Percentiles rank a stretch among this genome's conserved stretches.
Conservation (phyloP, 2,888 invertebrate species). For the Entomobrya proxima region DNA sequence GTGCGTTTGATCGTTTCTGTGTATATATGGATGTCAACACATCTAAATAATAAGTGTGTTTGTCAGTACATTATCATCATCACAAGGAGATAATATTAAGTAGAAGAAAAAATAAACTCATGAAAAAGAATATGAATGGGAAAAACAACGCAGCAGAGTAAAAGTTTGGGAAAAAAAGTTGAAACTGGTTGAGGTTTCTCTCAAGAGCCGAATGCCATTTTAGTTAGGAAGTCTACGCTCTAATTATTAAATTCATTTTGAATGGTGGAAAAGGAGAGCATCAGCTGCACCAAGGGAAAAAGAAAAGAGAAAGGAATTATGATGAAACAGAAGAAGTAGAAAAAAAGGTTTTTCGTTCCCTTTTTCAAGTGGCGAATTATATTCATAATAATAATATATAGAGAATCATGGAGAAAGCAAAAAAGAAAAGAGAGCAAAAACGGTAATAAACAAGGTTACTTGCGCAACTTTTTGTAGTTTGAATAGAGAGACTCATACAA, state of each 20-base stretch:
- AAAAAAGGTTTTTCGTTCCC: slow-evolving; percentile 41
- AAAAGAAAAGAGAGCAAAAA: background rate
- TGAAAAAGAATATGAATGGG: no score
- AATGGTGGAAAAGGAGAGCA: slow-evolving; percentile 52
- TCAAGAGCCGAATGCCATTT: slow-evolving; percentile 72
- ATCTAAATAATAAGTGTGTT: background rate
- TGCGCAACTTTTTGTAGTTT: background rate
- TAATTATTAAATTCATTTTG: slow-evolving; percentile 74
- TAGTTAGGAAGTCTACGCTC: slow-evolving; percentile 74
- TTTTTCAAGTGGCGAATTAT: background rate
- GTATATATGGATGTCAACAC: slow-evolving; percentile 7
- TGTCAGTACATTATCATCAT: background rate
- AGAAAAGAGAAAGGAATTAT: slow-evolving; percentile 20
- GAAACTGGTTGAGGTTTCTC: slow-evolving; percentile 59
- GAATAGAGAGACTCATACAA: background rate
- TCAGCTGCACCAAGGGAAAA: slow-evolving; percentile 56
- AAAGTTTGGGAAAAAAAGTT: slow-evolving; percentile 26
- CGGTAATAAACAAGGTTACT: background rate
- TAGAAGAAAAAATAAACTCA: no score
- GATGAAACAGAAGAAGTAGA: slow-evolving; percentile 15
- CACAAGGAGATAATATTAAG: slow-evolving; percentile 17
- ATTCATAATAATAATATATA: slow-evolving; percentile 12
- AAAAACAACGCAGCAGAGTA: background rate
- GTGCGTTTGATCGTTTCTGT: background rate
- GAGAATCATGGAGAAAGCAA: background rate